Evolutionary conservation across 2,888 invertebrate species (phyloP).

Genomic region (Synanthedon vespiformis): DNA sequence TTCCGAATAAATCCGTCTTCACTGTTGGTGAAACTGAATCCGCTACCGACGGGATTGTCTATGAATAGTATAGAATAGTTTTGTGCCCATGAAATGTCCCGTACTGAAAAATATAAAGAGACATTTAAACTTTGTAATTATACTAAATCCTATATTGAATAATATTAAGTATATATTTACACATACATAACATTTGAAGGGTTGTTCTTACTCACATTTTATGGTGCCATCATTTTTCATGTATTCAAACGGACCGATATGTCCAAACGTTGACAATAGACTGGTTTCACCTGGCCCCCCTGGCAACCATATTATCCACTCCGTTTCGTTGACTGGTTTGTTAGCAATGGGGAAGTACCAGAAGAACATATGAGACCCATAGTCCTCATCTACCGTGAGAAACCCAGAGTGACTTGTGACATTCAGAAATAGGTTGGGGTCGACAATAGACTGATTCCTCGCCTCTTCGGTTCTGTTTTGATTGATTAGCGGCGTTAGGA

Average conservation of each 20-base stretch:
- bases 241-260: conserved; percentile 48
- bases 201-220: conserved; percentile 30
- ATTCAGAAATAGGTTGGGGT: conserved; percentile 34
- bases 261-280: conserved; percentile 42
- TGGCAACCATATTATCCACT: conserved; percentile 87
- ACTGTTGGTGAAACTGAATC: conserved; percentile 72
- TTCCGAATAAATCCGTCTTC: conserved; percentile 65
- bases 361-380: conserved; percentile 83
- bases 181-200: not conserved
- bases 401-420: conserved; percentile 62
- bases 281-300: conserved; percentile 86
- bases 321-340: conserved; percentile 48
- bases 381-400: conserved; percentile 77
- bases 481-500: conserved; percentile 38
- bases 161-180: too few species aligned
- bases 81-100: conserved; percentile 64
- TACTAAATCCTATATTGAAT: too few species aligned
- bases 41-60: conserved; percentile 75
- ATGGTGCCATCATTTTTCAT: conserved; percentile 12
- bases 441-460: conserved; percentile 28
- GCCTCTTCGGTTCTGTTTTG: conserved; percentile 28
- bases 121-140: not conserved
- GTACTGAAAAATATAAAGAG: conserved; percentile 29
- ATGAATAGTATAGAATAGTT: conserved; percentile 72
- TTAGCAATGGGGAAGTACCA: conserved; percentile 81